These are phyloP conservation scores for Callionymus lyra DNA, from an alignment of 2,113 vertebrate species.

Conservation along the genomic window DNA sequence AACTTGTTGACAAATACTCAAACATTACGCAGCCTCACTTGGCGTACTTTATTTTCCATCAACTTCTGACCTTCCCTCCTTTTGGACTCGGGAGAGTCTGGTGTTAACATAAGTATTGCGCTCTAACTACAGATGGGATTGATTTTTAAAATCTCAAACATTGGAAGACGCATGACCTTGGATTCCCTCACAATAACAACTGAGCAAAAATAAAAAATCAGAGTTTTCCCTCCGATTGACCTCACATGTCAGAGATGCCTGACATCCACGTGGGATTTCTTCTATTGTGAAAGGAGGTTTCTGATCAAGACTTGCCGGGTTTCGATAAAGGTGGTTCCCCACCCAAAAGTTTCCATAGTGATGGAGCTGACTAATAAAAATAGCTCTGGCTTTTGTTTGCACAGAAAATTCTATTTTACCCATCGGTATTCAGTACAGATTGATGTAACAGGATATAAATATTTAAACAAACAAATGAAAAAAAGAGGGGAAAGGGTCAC, in stretches of 20 bases:
- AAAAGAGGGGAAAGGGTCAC: too few relatives aligned
- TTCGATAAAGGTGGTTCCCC: slow-evolving; percentile 62
- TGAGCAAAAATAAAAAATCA: slow-evolving; percentile 19
- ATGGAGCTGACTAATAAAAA: slow-evolving; percentile 64
- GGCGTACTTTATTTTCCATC: too few relatives aligned
- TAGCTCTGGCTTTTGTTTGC: slow-evolving; percentile 49
- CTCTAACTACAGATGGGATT: slow-evolving; percentile 6
- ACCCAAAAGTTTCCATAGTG: slow-evolving; percentile 63
- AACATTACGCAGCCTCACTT: too few relatives aligned
- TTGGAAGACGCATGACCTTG: slow-evolving; percentile 13
- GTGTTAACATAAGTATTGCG: background rate
- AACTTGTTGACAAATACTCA: too few relatives aligned
- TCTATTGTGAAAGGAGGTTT: slow-evolving; percentile 40
- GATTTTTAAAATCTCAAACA: slow-evolving; percentile 12
- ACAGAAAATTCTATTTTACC: slow-evolving; percentile 14
- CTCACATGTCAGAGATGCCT: slow-evolving; percentile 41
- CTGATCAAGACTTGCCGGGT: slow-evolving; percentile 59
- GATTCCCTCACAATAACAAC: slow-evolving; percentile 21
- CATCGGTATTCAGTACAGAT: too few relatives aligned
- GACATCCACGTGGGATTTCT: slow-evolving; percentile 47
- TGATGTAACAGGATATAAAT: too few relatives aligned
- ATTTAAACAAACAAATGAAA: too few relatives aligned
- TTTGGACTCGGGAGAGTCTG: background rate
- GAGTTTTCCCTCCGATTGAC: slow-evolving; percentile 31
- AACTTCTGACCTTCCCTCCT: too few relatives aligned